Evolutionary conservation across 2,113 vertebrate species (phyloP).

Genomic region (Physeter macrocephalus): DNA sequence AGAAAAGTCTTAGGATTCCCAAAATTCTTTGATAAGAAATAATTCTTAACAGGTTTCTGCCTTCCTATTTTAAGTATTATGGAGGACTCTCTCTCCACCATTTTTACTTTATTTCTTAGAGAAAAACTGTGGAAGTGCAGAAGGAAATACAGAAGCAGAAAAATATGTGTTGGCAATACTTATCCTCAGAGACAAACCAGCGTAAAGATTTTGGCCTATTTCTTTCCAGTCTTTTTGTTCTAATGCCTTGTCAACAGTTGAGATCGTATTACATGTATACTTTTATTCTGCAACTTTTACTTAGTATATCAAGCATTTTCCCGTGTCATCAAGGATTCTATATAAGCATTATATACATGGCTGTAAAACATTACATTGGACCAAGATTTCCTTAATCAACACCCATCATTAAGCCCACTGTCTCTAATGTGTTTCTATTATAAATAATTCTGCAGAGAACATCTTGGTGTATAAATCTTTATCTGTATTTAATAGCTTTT

Average conservation of each 20-base stretch:
- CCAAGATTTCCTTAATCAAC: background rate
- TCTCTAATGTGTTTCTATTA: background rate
- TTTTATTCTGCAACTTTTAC: background rate
- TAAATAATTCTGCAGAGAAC: conserved; percentile 15
- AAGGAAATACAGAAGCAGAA: background rate
- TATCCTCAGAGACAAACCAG: background rate
- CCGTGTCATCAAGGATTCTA: background rate
- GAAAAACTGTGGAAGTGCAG: background rate
- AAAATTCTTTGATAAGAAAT: background rate
- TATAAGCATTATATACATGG: background rate
- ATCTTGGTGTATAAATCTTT: background rate
- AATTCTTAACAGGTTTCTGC: background rate
- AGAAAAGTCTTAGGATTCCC: background rate
- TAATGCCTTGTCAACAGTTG: background rate
- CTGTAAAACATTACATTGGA: background rate
- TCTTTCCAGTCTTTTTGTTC: background rate
- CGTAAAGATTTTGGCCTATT: background rate
- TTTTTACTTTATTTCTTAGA: background rate
- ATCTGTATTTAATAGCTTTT: background rate
- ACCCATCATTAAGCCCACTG: background rate
- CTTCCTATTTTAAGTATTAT: background rate
- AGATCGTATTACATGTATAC: background rate
- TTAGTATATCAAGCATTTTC: background rate
- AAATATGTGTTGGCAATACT: background rate
- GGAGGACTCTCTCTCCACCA: background rate